phyloP scores from a whole-genome alignment of 2,888 invertebrate species.

The Deroplatys truncata region DNA sequence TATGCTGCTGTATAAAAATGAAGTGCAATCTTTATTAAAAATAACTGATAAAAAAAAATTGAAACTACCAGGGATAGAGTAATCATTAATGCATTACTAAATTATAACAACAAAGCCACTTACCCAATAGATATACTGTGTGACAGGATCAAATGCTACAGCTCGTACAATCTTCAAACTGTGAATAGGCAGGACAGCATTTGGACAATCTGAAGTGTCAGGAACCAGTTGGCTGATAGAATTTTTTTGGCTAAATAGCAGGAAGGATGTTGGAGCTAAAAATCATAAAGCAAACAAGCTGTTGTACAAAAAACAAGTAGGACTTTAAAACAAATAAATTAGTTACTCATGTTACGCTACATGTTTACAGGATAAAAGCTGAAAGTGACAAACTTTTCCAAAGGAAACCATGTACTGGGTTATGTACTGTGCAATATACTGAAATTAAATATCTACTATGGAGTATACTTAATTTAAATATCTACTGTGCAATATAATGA shows the following conservation, averaged over 20 bases:
- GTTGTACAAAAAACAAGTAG: not conserved
- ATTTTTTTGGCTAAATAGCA: slow-evolving; percentile 81
- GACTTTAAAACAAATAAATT: not conserved
- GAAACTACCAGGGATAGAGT: not conserved
- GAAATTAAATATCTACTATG: no score
- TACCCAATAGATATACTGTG: slow-evolving; percentile 68
- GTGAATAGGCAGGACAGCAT: slow-evolving; percentile 73
- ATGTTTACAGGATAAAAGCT: not conserved
- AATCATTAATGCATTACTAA: not conserved
- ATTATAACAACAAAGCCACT: slow-evolving; percentile 31
- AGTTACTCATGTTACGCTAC: not conserved
- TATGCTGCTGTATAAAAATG: no score
- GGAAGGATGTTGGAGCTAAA: slow-evolving; percentile 77
- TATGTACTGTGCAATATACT: no score
- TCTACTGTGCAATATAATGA: no score
- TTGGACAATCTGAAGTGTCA: slow-evolving; percentile 75
- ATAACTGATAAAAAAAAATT: not conserved
- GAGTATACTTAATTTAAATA: no score
- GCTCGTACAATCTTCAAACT: slow-evolving; percentile 75
- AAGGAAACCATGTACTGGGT: not conserved
- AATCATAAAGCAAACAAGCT: slow-evolving; percentile 31
- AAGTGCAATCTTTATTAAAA: not conserved
- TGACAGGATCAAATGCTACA: slow-evolving; percentile 81
- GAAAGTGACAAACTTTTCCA: not conserved
- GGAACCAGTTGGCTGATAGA: slow-evolving; percentile 76